Conservation (phyloP, 1,140 invertebrate genomes). For the Zaprionus vittiger region DNA sequence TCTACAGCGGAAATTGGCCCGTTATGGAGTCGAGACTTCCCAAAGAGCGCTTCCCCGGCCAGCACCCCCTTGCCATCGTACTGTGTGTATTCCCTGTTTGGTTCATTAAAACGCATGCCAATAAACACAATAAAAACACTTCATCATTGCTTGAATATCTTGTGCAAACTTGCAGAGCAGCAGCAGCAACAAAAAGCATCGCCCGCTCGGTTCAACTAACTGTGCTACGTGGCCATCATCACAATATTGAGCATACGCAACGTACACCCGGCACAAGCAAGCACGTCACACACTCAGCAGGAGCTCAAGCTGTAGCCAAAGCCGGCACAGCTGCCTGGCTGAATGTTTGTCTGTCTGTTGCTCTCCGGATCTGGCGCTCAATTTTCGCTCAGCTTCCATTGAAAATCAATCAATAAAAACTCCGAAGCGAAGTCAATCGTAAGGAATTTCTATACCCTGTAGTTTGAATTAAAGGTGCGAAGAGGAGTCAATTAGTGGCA, state of each 20-base stretch:
- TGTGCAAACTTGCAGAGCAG: slow-evolving; percentile 61
- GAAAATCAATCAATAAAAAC: slow-evolving; percentile 82
- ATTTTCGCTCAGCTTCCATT: slow-evolving; percentile 56
- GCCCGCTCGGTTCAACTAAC: slow-evolving; percentile 20
- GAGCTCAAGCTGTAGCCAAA: not conserved
- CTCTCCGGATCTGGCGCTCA: slow-evolving; percentile 32
- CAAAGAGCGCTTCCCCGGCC: not conserved
- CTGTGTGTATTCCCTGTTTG: slow-evolving; percentile 25
- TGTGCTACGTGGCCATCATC: slow-evolving; percentile 52
- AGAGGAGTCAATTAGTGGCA: not conserved
- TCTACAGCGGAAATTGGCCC: slow-evolving; percentile 54
- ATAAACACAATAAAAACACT: slow-evolving; percentile 70
- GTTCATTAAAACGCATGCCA: slow-evolving; percentile 75
- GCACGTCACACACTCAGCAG: slow-evolving; percentile 23
- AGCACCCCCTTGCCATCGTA: too few relatives aligned
- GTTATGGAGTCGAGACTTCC: slow-evolving; percentile 59
- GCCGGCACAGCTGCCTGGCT: slow-evolving; percentile 33
- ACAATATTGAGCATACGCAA: slow-evolving; percentile 76
- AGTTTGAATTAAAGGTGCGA: not conserved
- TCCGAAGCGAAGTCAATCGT: slow-evolving; percentile 69
- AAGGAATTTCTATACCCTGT: slow-evolving; percentile 59
- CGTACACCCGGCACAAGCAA: slow-evolving; percentile 37
- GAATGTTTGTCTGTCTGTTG: slow-evolving; percentile 53
- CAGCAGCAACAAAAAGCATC: slow-evolving; percentile 25
- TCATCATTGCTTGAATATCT: slow-evolving; percentile 78